Percentiles rank a stretch among this genome's conserved stretches.
Evolutionary conservation across 2,797 vertebrate genomes (phyloP).

Genomic region (Liparis tanakae): DNA sequence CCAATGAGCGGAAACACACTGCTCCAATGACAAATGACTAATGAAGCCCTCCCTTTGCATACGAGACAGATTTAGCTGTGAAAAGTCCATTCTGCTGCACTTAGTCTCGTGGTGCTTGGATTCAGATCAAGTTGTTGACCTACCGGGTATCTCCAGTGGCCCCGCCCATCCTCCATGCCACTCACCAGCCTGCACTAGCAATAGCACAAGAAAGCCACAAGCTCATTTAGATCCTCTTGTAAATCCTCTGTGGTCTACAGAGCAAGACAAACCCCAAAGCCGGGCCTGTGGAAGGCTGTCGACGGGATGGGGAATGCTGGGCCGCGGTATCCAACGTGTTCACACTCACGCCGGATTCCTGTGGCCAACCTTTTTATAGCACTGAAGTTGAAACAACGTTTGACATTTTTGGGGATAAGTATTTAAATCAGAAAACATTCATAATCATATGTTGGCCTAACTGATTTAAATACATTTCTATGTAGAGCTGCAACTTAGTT

Average conservation of each 20-base stretch:
- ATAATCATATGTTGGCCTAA: no score
- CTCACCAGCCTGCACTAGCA: slow-evolving; percentile 7
- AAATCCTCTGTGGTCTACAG: slow-evolving; percentile 38
- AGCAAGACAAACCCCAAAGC: slow-evolving; percentile 36
- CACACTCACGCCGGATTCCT: neutral
- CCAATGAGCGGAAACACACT: slow-evolving; percentile 42
- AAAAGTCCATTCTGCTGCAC: slow-evolving; percentile 20
- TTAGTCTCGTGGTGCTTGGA: neutral
- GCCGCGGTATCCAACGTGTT: neutral
- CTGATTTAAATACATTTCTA: no score
- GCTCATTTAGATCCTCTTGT: slow-evolving; percentile 29
- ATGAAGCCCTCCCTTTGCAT: slow-evolving; percentile 28
- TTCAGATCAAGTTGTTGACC: slow-evolving; percentile 29
- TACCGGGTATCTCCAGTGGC: neutral
- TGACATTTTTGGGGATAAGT: no score
- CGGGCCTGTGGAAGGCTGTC: slow-evolving; percentile 22
- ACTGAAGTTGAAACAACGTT: neutral
- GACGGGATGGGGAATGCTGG: neutral
- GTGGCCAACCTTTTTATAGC: neutral
- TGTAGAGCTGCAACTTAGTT: no score
- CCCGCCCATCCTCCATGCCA: slow-evolving; percentile 19
- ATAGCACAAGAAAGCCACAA: slow-evolving; percentile 12
- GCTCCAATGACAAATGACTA: slow-evolving; percentile 50
- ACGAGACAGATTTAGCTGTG: slow-evolving; percentile 35
- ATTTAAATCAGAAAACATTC: no score